Evolutionary conservation across 2,888 invertebrate species (phyloP), one percentile per base, ranked within the genome.

Genomic region (Plagodis dolabraria): DNA sequence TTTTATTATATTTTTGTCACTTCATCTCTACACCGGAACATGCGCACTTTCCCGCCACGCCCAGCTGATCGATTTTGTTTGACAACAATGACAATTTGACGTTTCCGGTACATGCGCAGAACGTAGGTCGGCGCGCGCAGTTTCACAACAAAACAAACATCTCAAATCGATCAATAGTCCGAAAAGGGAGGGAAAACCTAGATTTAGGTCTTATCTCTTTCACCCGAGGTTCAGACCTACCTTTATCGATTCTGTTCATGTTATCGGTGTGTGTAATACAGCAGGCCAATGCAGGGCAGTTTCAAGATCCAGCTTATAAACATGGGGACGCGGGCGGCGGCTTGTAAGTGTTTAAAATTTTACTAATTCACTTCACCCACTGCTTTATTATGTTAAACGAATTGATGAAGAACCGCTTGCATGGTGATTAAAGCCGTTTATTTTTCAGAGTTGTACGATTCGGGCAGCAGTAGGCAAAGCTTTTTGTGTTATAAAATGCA

Each of bases 251-350:
- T 87, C 77, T 77, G 72, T 77, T 71, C 64, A 75, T 81, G 79
- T 66, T 77, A 77, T 75, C 76, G 74, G 79, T 71, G 76, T 74
- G 79, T 71, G 78, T 70, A 70, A 78, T 76, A 77, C 83, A 77
- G 77, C 85, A 80, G 76, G 80, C 83, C 81, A 88, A 95, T 95
- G 95, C 94, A 94, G 89, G 94, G 94, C 89, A 95, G 94, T 87
- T 95, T 95, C 90, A 94, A 93, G 93, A 94, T 94, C 79, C 95
- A 95, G 85, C 94, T 95, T 79, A 94, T 95, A 91, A 96, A 95
- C 92, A 98, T 98, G 98, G 98, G 97, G 90, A 98, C 98, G 76
- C 95, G 97, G 94, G 97, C 97, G 86, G 98, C 97, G 86, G 97
- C 97, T 87, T 98, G 98, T 98, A 94, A 97, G 97, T 77, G 68